These are phyloP conservation scores for Eupeodes latifasciatus DNA, from an alignment of 2,888 invertebrate genomes.

Conservation along the genomic window DNA sequence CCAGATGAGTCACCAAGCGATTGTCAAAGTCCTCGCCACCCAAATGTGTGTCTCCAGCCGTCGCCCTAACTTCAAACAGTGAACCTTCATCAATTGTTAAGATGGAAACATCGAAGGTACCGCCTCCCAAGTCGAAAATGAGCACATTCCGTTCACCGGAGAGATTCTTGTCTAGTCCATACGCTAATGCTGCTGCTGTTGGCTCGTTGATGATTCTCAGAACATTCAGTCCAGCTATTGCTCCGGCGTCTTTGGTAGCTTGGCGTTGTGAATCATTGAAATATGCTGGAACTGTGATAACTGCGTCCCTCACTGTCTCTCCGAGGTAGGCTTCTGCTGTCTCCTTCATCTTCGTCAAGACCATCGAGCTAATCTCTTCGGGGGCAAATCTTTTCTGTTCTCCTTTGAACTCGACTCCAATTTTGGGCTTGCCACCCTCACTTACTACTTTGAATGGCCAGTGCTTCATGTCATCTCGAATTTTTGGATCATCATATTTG, in stretches of 20 bases:
- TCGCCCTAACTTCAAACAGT: slow-evolving; percentile 96
- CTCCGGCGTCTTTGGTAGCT: slow-evolving; percentile 96
- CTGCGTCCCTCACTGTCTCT: slow-evolving; percentile 91
- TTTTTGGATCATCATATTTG: slow-evolving; percentile 93
- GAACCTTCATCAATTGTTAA: slow-evolving; percentile 94
- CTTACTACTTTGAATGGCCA: slow-evolving; percentile 96
- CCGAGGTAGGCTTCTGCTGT: slow-evolving; percentile 91
- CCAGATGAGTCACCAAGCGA: slow-evolving; percentile 92
- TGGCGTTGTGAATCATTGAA: slow-evolving; percentile 94
- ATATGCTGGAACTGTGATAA: slow-evolving; percentile 94
- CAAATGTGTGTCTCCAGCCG: slow-evolving; percentile 95
- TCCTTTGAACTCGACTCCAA: slow-evolving; percentile 93
- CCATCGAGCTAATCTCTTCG: slow-evolving; percentile 96
- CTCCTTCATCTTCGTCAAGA: slow-evolving; percentile 95
- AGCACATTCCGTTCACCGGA: slow-evolving; percentile 91
- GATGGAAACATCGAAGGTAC: slow-evolving; percentile 97
- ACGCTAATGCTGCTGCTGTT: slow-evolving; percentile 95
- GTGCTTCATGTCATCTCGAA: slow-evolving; percentile 96
- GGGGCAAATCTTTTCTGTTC: slow-evolving; percentile 94
- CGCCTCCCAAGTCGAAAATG: slow-evolving; percentile 87
- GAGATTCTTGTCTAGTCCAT: slow-evolving; percentile 93
- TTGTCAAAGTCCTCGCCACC: slow-evolving; percentile 96
- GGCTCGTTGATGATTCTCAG: slow-evolving; percentile 95
- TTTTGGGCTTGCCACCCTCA: slow-evolving; percentile 92
- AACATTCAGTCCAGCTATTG: slow-evolving; percentile 93